Conservation (phyloP, 2,888 invertebrate species). For the Drosophila differens region DNA sequence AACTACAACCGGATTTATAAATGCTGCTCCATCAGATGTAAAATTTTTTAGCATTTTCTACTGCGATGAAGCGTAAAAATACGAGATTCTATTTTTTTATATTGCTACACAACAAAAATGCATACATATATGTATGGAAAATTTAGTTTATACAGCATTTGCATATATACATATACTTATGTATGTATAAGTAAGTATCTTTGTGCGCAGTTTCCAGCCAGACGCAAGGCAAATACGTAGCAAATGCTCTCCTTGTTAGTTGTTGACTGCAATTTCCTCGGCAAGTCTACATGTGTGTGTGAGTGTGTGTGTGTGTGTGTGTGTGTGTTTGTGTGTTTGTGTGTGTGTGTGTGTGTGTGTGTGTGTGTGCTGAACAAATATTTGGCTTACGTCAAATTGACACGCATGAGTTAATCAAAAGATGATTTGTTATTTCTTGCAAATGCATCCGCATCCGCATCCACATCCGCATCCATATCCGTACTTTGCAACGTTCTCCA, state of each 20-base stretch:
- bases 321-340: conserved; percentile 11
- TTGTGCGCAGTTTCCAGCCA: conserved; percentile 50
- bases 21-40: conserved; percentile 6
- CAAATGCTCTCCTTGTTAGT: conserved; percentile 71
- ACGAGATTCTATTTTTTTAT: conserved; percentile 46
- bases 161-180: conserved; percentile 19
- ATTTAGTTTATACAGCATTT: conserved; percentile 19
- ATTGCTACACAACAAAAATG: conserved; percentile 47
- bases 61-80: conserved; percentile 79
- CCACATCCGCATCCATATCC: conserved; percentile 22
- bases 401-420: conserved; percentile 82
- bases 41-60: conserved; percentile 64
- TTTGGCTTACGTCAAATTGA: conserved; percentile 80
- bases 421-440: conserved; percentile 80
- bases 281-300: conserved; percentile 3
- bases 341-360: conserved; percentile 8
- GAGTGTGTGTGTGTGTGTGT: conserved; percentile 9
- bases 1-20: conserved; percentile 31
- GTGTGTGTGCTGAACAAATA: conserved; percentile 69
- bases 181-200: conserved; percentile 44
- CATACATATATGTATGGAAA: conserved; percentile 12
- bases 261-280: conserved; percentile 80
- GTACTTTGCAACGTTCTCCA: conserved; percentile 13
- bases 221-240: conserved; percentile 71
- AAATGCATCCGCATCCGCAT: conserved; percentile 71